Conservation (phyloP, 1,140 invertebrate genomes). For the Drepana arcuata region DNA sequence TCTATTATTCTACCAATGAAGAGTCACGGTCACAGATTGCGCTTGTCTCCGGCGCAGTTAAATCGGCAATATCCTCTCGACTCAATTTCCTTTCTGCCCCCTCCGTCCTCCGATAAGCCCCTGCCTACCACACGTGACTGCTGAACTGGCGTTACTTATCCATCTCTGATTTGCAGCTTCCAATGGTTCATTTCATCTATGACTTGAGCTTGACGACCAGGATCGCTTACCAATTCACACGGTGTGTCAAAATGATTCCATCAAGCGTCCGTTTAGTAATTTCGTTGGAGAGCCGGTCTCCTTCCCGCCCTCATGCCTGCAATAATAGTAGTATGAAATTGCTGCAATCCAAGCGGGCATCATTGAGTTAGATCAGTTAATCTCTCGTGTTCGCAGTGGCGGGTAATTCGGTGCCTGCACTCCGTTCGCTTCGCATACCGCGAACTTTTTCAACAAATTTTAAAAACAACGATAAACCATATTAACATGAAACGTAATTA, state of each 20-base stretch:
- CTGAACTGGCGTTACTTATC: neutral
- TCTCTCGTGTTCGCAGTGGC: constrained; percentile 23
- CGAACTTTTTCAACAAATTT: no score
- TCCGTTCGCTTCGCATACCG: constrained; percentile 29
- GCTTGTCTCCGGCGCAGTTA: constrained; percentile 14
- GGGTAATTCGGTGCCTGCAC: constrained; percentile 37
- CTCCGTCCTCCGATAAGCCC: constrained; percentile 22
- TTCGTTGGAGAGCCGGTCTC: constrained; percentile 52
- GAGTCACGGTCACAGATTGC: no score
- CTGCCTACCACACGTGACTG: neutral
- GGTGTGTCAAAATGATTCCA: no score
- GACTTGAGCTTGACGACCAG: neutral
- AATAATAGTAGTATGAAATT: constrained; percentile 56
- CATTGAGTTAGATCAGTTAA: constrained; percentile 46
- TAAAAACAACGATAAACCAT: no score
- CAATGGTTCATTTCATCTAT: neutral
- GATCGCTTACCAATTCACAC: constrained; percentile 15
- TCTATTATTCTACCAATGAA: no score
- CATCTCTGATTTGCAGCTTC: neutral
- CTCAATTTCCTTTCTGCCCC: constrained; percentile 26
- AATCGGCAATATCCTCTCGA: constrained; percentile 42
- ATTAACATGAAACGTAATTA: no score
- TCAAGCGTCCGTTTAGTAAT: constrained; percentile 39
- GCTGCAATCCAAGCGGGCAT: constrained; percentile 51
- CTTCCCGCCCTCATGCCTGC: constrained; percentile 49